Evolutionary conservation across 1,140 invertebrate genomes (phyloP), one percentile per base, ranked within the genome.

Genomic region (Magallana angulata): DNA sequence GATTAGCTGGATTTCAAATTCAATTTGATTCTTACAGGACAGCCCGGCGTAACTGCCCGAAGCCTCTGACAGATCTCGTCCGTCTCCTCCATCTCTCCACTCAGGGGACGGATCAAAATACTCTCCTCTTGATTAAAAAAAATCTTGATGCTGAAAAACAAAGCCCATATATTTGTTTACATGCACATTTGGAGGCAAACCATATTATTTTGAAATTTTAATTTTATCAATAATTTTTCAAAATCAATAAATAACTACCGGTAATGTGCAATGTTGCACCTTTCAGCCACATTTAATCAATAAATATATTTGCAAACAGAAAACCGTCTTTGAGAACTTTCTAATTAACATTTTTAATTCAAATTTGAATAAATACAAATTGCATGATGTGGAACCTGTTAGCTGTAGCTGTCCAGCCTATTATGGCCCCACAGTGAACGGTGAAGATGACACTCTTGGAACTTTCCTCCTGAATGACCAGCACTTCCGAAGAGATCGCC

Each of bases 371-470:
- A 7, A 81, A 14, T 36, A 56, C 11, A 56, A 48, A 56, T 24
- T 24, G 24, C 0, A 24, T 24, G 1, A 24, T 81, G 80, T 85
- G 87, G 89, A 89, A 96, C 96, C 96, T 96, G 90, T 96, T 96
- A 0, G 96, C 96, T 91, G 96, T 96, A 7, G 96, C 95, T 88
- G 97, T 96, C 97, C 97, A 97, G n/a, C 97, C 97, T 18, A 99
- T 96, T 81, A 99, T 96, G 48, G 97, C 96, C 90, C 96, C 96
- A 91, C 97, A 98, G 0, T 98, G 97, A 18, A 97, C 96, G 12
- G 97, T 97, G 91, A 98, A 98, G 11, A 99, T 96, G 48, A 98
- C 97, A 94, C 98, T 97, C 85, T 97, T 96, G 0, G 97, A 97
- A 12, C 91, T 91, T 92, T 98, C 97, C 94, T 99, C 98, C 68